Evolutionary conservation across 2,888 invertebrate species (phyloP).

Genomic region (Chaetogeoica ovagalla): DNA sequence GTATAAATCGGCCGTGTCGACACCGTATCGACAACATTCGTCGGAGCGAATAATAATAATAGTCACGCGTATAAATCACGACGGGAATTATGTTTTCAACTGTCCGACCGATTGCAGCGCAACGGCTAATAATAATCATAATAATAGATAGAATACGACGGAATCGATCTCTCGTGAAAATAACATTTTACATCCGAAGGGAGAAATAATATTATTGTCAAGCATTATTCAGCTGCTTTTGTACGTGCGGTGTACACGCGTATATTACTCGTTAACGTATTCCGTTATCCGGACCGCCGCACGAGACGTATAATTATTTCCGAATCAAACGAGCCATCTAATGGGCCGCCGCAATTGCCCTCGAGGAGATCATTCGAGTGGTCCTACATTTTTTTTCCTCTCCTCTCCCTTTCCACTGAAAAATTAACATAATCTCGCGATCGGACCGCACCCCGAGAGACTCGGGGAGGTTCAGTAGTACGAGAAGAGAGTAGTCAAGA

Average conservation of each 20-base stretch:
- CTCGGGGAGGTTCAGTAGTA: too few species aligned
- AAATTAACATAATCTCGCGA: constrained; percentile 37
- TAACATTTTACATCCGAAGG: neutral
- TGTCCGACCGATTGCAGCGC: neutral
- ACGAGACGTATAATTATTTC: constrained; percentile 38
- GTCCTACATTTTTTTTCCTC: neutral
- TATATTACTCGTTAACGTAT: constrained; percentile 17
- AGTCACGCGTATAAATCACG: neutral
- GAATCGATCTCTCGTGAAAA: too few species aligned
- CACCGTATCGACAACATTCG: too few species aligned
- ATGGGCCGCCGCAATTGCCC: constrained; percentile 40
- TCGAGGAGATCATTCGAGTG: neutral
- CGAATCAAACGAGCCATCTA: constrained; percentile 42
- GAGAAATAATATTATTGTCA: constrained; percentile 15
- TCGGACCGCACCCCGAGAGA: too few species aligned
- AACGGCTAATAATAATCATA: too few species aligned
- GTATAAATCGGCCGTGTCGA: too few species aligned
- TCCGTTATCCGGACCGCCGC: constrained; percentile 26
- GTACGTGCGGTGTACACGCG: neutral
- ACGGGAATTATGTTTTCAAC: neutral
- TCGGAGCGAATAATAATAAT: neutral
- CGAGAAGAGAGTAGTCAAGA: too few species aligned
- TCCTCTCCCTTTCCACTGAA: neutral
- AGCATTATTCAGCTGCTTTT: neutral
- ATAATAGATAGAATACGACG: too few species aligned